These are phyloP conservation scores for Dromius quadrimaculatus DNA, from an alignment of 2,888 invertebrate species.

Conservation along the genomic window DNA sequence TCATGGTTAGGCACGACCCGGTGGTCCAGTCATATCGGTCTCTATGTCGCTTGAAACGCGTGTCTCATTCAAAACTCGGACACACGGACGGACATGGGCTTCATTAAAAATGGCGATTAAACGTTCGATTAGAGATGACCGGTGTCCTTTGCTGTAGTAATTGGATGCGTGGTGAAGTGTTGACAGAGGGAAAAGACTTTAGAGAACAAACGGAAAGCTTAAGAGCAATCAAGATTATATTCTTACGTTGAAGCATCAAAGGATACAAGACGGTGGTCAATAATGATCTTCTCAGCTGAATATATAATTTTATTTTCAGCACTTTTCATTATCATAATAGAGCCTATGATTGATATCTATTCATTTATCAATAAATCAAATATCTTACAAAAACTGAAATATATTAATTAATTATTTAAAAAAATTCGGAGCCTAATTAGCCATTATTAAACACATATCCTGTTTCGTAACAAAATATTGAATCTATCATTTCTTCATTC, in stretches of 20 bases:
- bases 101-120: conserved; percentile 50
- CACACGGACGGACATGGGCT: conserved; percentile 14
- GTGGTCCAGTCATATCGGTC: conserved; percentile 30
- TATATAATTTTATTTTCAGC: no score
- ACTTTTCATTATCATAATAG: no score
- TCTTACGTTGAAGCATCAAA: no score
- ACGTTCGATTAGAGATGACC: conserved; percentile 28
- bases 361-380: no score
- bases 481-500: conserved; percentile 32
- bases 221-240: no score
- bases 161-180: conserved; percentile 28
- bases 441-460: conserved; percentile 32
- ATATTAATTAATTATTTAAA: conserved; percentile 22
- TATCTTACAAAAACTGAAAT: no score
- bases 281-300: no score
- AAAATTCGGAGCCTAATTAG: conserved; percentile 37
- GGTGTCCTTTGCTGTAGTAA: conserved; percentile 32
- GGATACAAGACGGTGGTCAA: no score
- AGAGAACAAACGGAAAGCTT: no score
- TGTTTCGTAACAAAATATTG: conserved; percentile 26
- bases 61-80: no score
- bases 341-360: no score
- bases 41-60: conserved; percentile 8
- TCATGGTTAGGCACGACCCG: conserved; percentile 7
- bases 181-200: conserved; percentile 7